Base-by-base conservation (phyloP, 2,113 vertebrate species). In the Istiophorus platypterus region DNA sequence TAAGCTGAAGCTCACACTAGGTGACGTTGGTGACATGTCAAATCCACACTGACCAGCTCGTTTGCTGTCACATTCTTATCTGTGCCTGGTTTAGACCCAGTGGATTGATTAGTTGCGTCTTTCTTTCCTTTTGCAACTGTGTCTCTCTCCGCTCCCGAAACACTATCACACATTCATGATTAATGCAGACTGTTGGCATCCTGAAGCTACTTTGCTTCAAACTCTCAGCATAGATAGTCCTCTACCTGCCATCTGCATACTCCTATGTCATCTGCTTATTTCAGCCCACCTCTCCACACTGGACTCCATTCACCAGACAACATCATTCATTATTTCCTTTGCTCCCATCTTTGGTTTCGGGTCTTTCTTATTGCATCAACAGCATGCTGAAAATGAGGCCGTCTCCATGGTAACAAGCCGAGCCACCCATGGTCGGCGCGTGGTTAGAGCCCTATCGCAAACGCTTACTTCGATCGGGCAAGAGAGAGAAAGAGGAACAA, bases 361-460 rank as follows among this genome's bases (percentile, higher is more conserved):
- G 57, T 81, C 70, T 87, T 20, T 37, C 76, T 76, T 85, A 81
- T 86, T 78, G 81, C 89, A 88, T 90, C 89, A 84, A 87, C 85
- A 84, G 89, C 85, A 64, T 57, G 42, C 72, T 90, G 72, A 89
- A 92, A 94, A 93, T 91, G 90, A 94, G 93, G 93, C 91, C 92
- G 92, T 94, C 81, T 83, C 92, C 91, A 93, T 94, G 92, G 93
- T 84, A 93, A 94, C 92, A 1, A 63, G 78, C 59, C 20, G 91
- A 93, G 92, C 92, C 81, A 88, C 88, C 90, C 87, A 18, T 81
- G 87, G 91, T 87, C 47, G 73, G 65, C 63, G 84, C 57, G 80
- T 86, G 82, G 87, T 91, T 88, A 76, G 84, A 91, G 80, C 84
- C 72, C 70, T 52, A 84, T 82, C 29, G 52, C 73, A 14, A 84